Evolutionary conservation across 2,797 vertebrate species (phyloP), one percentile per base, ranked within the genome.

Genomic region (Nannoperca australis): DNA sequence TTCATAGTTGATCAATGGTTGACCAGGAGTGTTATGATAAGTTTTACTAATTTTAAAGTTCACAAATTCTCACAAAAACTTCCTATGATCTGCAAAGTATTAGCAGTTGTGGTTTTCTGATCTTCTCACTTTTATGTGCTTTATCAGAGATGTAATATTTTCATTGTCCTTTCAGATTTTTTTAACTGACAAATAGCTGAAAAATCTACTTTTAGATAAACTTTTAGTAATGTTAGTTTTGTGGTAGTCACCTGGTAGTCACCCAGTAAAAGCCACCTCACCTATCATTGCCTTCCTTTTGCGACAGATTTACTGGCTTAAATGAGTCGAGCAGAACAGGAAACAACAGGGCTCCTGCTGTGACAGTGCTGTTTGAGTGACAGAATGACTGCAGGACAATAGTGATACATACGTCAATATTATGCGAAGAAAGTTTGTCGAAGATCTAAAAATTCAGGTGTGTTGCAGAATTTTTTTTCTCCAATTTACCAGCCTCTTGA

Each of bases 1-100:
- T 47, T 76, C 58, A 59, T 68, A 51, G 51, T 24, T 77, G 78
- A 83, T 86, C 59, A 79, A 47, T 89, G 63, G 22, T 13, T 73
- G 38, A 75, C 24, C 30, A 22, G 12, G 36, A 38, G 24, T 76
- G 66, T 82, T 88, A 27, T 82, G 81, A 84, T 73, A 73, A n/a
- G n/a, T n/a, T n/a, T n/a, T n/a, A n/a, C n/a, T n/a, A n/a, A n/a
- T n/a, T n/a, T n/a, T n/a, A n/a, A n/a, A n/a, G n/a, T 44, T 38
- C 7, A 42, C 32, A 30, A 40, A 60, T 60, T 22, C 24, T 27
- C 24, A 27, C 24, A 27, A 27, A 42, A 44, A 38, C 4, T 45
- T 11, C 1, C 45, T 13, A 18, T 27, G 34, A 49, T 14, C n/a
- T 54, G 24, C 18, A 54, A 42, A 42, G 5, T 72, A 34, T 38